Conservation (phyloP, 2,888 invertebrate species). For the Cosmia trapezina region DNA sequence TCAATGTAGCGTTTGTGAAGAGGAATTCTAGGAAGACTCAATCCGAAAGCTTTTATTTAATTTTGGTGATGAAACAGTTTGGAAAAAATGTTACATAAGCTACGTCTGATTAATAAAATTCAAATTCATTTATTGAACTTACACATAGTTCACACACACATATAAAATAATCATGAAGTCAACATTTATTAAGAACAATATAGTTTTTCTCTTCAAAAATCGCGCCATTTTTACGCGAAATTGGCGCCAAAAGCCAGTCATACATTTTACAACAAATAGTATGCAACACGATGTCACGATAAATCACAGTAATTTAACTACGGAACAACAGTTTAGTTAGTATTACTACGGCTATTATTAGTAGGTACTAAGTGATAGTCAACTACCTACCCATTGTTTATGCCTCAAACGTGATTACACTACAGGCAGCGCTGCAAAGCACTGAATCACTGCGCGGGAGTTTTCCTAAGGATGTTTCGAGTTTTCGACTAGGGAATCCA, state of each 20-base stretch:
- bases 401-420: not conserved
- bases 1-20: not conserved
- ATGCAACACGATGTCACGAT: not conserved
- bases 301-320: conserved; percentile 13
- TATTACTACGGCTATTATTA: conserved; percentile 7
- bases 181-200: not conserved
- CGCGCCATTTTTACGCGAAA: not conserved
- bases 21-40: not conserved
- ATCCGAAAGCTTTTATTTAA: not conserved
- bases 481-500: no score
- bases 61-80: not conserved
- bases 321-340: not conserved
- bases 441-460: no score
- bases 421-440: not conserved
- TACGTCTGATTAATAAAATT: not conserved
- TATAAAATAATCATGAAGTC: not conserved
- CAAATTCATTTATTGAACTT: no score
- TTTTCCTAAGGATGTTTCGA: no score
- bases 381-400: conserved; percentile 12
- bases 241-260: conserved; percentile 1
- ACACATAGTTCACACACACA: no score
- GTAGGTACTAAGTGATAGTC: not conserved
- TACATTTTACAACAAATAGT: not conserved
- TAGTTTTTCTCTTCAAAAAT: no score
- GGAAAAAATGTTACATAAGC: not conserved